Conservation (phyloP, 2,113 vertebrate species). For the Nyctibius bracteatus region DNA sequence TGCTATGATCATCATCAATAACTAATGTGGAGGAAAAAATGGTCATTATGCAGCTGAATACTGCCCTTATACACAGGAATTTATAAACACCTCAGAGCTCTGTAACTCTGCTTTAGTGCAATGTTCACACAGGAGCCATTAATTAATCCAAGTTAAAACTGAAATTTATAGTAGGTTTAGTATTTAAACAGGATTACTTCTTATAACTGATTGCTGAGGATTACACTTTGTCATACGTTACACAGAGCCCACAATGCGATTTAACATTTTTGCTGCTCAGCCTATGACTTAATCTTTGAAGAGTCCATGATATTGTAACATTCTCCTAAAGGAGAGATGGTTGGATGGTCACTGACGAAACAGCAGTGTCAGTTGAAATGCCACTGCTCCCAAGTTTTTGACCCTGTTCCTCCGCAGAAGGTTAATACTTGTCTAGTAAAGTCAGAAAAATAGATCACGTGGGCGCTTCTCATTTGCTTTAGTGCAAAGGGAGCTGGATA, state of each 20-base stretch:
- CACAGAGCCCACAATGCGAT: not conserved
- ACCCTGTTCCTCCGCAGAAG: not conserved
- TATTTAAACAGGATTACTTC: not conserved
- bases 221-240: not conserved
- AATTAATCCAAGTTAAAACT: not conserved
- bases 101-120: not conserved
- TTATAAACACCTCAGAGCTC: not conserved
- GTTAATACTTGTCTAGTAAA: not conserved
- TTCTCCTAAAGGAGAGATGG: not conserved
- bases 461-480: not conserved
- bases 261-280: not conserved
- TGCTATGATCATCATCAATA: not conserved
- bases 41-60: not conserved
- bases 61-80: not conserved
- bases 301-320: not conserved
- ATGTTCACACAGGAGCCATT: not conserved
- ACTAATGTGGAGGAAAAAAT: not conserved
- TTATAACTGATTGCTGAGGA: not conserved
- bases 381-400: not conserved
- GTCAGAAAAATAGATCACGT: not conserved
- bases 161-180: not conserved
- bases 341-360: not conserved
- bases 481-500: not conserved
- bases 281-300: not conserved
- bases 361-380: not conserved